phyloP scores from a whole-genome alignment of 2,113 vertebrate species.

The Syrmaticus mikado region DNA sequence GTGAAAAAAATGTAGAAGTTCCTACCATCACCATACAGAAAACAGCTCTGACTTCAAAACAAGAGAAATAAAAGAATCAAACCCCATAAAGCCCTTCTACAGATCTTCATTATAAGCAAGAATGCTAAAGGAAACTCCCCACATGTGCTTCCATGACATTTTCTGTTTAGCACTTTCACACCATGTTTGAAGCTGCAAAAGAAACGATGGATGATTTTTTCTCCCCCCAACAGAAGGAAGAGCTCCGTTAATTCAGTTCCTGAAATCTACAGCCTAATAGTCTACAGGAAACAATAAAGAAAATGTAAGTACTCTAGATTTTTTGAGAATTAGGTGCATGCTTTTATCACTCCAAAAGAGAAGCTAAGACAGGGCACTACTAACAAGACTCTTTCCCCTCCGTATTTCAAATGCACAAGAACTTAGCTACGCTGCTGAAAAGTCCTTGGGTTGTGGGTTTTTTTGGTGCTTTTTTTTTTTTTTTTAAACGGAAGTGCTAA shows the following conservation, averaged over 20 bases:
- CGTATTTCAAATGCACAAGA: neutral
- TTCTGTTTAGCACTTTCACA: neutral
- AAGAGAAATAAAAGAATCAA: neutral
- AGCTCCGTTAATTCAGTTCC: neutral
- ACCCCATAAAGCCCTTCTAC: neutral
- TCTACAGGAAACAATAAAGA: neutral
- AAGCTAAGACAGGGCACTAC: neutral
- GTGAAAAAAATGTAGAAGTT: neutral
- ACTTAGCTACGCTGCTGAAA: neutral
- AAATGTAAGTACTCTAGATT: neutral
- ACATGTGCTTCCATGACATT: neutral
- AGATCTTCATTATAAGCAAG: neutral
- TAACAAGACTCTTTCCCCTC: neutral
- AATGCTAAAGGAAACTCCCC: neutral
- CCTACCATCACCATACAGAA: neutral
- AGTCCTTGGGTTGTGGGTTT: neutral
- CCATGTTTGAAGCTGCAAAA: neutral
- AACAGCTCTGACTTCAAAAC: neutral
- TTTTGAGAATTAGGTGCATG: neutral
- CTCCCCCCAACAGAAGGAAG: neutral
- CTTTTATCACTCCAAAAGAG: neutral
- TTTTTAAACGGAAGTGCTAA: neutral
- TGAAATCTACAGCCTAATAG: neutral
- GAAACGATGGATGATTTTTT: neutral
- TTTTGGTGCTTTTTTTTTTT: neutral